These are phyloP conservation scores for Sebastes matsubarae DNA, from an alignment of 2,797 vertebrate species.

Conservation along the genomic window DNA sequence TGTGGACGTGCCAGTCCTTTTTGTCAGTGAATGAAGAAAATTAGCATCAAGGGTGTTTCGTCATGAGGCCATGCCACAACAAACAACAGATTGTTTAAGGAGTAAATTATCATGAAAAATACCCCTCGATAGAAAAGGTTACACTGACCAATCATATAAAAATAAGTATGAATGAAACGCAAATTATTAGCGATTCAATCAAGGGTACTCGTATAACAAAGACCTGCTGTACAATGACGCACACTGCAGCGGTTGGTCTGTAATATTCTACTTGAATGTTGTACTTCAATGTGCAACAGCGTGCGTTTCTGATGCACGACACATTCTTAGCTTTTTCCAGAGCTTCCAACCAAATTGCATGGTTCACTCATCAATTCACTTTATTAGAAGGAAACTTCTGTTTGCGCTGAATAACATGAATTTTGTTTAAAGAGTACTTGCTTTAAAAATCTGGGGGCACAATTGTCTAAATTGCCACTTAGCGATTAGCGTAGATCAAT, in stretches of 20 bases:
- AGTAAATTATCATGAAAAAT: neutral
- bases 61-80: neutral
- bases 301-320: neutral
- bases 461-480: constrained; percentile 66
- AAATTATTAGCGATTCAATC: neutral
- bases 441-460: constrained; percentile 39
- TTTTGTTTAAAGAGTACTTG: constrained; percentile 8
- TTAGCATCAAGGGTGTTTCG: neutral
- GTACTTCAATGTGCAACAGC: neutral
- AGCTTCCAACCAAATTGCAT: neutral
- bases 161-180: neutral
- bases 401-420: constrained; percentile 7
- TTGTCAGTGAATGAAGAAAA: neutral
- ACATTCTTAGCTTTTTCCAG: neutral
- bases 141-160: neutral
- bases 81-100: neutral
- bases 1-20: neutral
- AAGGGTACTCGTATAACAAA: neutral
- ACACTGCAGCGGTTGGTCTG: neutral
- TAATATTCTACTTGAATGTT: neutral
- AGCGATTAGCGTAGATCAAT: constrained; percentile 61
- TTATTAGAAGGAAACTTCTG: neutral
- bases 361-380: neutral
- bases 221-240: neutral
- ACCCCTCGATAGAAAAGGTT: neutral